phyloP scores from a whole-genome alignment of 2,888 invertebrate genomes.

The Thysanoteuthis rhombus region DNA sequence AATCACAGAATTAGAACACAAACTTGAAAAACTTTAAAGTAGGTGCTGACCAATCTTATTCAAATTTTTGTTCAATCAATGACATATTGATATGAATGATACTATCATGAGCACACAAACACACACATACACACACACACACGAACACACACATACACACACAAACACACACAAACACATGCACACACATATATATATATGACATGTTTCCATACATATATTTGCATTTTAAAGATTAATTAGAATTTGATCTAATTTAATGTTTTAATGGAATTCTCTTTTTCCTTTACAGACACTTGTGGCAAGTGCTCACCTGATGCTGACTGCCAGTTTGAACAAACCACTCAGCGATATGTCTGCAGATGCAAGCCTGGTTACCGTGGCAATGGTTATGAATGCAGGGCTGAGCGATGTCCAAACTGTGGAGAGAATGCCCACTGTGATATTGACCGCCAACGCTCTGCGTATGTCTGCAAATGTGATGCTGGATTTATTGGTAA shows the following conservation, averaged over 20 bases:
- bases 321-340: constrained; percentile 72
- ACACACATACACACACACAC: background rate
- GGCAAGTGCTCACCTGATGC: constrained; percentile 72
- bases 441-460: constrained; percentile 40
- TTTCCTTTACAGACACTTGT: constrained; percentile 41
- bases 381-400: constrained; percentile 54
- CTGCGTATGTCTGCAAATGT: constrained; percentile 51
- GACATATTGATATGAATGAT: too few relatives aligned
- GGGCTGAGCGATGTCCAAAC: constrained; percentile 45
- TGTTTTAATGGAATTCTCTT: too few relatives aligned
- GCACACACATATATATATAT: background rate
- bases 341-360: constrained; percentile 40
- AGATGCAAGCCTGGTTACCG: constrained; percentile 43
- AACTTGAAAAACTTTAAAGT: too few relatives aligned
- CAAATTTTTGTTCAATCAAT: too few relatives aligned
- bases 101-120: background rate
- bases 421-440: constrained; percentile 59
- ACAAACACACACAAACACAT: background rate
- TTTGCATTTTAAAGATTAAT: too few relatives aligned
- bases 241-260: too few relatives aligned
- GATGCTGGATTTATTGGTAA: constrained; percentile 53
- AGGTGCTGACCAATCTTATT: too few relatives aligned
- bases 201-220: background rate
- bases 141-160: background rate
- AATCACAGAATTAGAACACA: too few relatives aligned